Evolutionary conservation across 2,888 invertebrate genomes (phyloP), one percentile per base, ranked within the genome.

Genomic region (Serripes groenlandicus): DNA sequence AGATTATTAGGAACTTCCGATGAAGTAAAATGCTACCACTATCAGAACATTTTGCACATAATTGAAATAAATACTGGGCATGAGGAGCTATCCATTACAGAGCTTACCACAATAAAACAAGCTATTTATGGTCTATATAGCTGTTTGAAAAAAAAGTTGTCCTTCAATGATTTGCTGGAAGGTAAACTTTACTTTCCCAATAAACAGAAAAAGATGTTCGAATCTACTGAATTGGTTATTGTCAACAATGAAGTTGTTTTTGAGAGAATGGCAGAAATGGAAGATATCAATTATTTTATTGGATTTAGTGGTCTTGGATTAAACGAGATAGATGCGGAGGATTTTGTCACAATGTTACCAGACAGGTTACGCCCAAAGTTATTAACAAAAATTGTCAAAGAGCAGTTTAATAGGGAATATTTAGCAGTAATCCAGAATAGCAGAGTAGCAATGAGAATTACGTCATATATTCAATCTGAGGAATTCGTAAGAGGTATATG

Each of bases 251-350:
- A 15, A n/a, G 37, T 28, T 56, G 32, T 78, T 49, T 62, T 66
- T 69, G 58, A 58, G 21, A 37, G 54, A 62, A 18, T 88, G 73
- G 64, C 21, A 4, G 9, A 72, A 56, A 15, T 28, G 56, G 18
- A 75, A 75, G 28, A 64, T 11, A 35, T 83, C 34, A 56, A 77
- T 28, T 80, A 62, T 42, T 83, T 80, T 26, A 37, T 80, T 21
- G 83, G 83, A 26, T 76, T 76, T 21, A 2, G 58, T 34, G 68
- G 71, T 52, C 26, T 83, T n/a, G 58, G 64, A 18, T 56, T 83
- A 26, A 3, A 52, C 26, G 11, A 62, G 1, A 4, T 42, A 49
- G 77, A 79, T 54, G 52, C 71, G n/a, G 37, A 15, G 1, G 28
- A 32, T 21, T 35, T 42, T 32, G 66, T 83, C 42, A 62, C 7